phyloP scores from a whole-genome alignment of 2,888 invertebrate species.

The Pollenia labialis region DNA sequence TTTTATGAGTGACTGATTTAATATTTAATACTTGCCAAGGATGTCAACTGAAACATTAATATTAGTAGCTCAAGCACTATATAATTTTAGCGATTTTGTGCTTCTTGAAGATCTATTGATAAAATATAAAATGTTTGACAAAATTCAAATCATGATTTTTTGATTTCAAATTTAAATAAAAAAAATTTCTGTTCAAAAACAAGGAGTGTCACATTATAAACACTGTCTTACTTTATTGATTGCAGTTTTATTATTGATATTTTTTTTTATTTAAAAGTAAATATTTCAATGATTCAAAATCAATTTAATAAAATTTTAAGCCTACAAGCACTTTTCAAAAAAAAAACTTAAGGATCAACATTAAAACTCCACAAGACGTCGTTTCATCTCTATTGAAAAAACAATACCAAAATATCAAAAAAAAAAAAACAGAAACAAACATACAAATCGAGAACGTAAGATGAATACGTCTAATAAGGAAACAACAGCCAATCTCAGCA shows the following conservation, averaged over 20 bases:
- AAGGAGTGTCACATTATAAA: slow-evolving; percentile 45
- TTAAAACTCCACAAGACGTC: slow-evolving; percentile 71
- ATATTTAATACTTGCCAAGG: no score
- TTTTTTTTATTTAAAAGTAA: slow-evolving; percentile 26
- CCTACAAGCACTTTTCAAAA: slow-evolving; percentile 44
- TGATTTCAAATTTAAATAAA: not conserved
- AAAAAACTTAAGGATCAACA: slow-evolving; percentile 59
- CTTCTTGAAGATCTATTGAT: not conserved
- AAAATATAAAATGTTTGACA: not conserved
- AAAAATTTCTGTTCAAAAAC: slow-evolving; percentile 4
- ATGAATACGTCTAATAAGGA: slow-evolving; percentile 62
- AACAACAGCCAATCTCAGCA: slow-evolving; percentile 48
- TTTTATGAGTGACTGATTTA: no score
- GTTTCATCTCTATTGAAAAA: slow-evolving; percentile 61
- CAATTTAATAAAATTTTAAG: slow-evolving; percentile 61
- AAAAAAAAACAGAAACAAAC: slow-evolving; percentile 34
- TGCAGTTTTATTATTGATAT: slow-evolving; percentile 41
- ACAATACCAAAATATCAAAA: slow-evolving; percentile 46
- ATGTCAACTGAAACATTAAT: no score
- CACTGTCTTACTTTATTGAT: slow-evolving; percentile 41
- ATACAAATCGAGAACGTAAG: slow-evolving; percentile 14
- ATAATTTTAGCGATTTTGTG: no score
- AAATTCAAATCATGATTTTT: not conserved
- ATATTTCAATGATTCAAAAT: slow-evolving; percentile 64
- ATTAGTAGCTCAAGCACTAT: no score